Evolutionary conservation across 1,140 invertebrate genomes (phyloP), one percentile per base, ranked within the genome.

Genomic region (Panulirus ornatus): DNA sequence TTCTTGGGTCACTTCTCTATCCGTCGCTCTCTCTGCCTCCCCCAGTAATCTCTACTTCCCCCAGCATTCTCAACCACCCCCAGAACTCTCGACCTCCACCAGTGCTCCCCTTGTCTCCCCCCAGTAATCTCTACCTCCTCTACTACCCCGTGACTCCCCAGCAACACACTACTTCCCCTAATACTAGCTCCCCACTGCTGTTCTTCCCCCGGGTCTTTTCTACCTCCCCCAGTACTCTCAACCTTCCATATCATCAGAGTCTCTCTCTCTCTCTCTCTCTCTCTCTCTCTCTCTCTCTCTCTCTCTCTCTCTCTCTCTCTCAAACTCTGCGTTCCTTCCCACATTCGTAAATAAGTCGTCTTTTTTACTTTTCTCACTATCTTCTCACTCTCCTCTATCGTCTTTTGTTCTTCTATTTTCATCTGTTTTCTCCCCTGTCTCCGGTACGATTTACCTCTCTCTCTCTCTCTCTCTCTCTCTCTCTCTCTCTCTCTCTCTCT

Each of bases 271-370:
- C 44, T n/a, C 16, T 40, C 42, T 44, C 27, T 51, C n/a, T 36
- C 42, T 76, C 54, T 42, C 38, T 70, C 38, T 70, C 38, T 84
- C 81, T 66, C 36, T 30, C 47, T 81, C 27, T 19, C 40, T 81
- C 40, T n/a, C 51, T 40, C 42, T 66, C 36, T 36, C 36, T 38
- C 8, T 2, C 40, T 16, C 63, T 38, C 34, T n/a, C n/a, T n/a
- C n/a, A n/a, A n/a, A n/a, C n/a, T n/a, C n/a, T n/a, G n/a, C n/a
- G n/a, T n/a, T n/a, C 81, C 44, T 6, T 11, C 40, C 40, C 22
- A 44, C 44, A 38, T 16, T n/a, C n/a, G n/a, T n/a, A n/a, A n/a
- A n/a, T n/a, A n/a, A n/a, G n/a, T n/a, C n/a, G n/a, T n/a, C n/a
- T n/a, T n/a, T n/a, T n/a, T 75, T 44, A 40, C 34, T 16, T 42